Evolutionary conservation across 2,113 vertebrate species (phyloP).

Genomic region (Plestiodon gilberti): DNA sequence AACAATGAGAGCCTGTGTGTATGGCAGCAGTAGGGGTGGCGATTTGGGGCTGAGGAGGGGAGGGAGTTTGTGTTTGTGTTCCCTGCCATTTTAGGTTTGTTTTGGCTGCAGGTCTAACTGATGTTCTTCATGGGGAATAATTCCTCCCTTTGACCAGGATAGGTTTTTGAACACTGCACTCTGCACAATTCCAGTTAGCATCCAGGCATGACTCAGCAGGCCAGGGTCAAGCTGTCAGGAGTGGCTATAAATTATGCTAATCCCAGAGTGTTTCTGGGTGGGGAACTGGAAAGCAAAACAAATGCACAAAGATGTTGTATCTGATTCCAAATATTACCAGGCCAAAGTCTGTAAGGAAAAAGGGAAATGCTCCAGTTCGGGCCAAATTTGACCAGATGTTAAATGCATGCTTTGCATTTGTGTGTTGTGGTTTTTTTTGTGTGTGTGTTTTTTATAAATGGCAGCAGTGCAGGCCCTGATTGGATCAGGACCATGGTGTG

Average conservation of each 20-base stretch:
- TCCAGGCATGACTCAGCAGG: slow-evolving; percentile 12
- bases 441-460: no score
- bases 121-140: slow-evolving; percentile 30
- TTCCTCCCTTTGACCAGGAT: slow-evolving; percentile 36
- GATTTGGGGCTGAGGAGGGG: neutral
- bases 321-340: neutral
- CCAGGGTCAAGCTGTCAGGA: neutral
- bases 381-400: no score
- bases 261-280: neutral
- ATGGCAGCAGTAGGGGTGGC: neutral
- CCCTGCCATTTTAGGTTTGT: slow-evolving; percentile 26
- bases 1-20: neutral
- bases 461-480: no score
- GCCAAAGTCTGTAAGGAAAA: neutral
- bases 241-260: slow-evolving; percentile 3
- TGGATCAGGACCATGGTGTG: no score
- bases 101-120: slow-evolving; percentile 36
- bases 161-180: neutral
- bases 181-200: slow-evolving; percentile 5
- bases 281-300: neutral
- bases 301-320: neutral
- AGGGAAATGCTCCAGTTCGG: neutral
- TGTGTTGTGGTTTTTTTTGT: no score
- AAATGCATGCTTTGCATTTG: neutral
- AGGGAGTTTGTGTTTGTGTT: slow-evolving; percentile 18